Conservation (phyloP, 2,113 vertebrate species). For the Nanorana parkeri region DNA sequence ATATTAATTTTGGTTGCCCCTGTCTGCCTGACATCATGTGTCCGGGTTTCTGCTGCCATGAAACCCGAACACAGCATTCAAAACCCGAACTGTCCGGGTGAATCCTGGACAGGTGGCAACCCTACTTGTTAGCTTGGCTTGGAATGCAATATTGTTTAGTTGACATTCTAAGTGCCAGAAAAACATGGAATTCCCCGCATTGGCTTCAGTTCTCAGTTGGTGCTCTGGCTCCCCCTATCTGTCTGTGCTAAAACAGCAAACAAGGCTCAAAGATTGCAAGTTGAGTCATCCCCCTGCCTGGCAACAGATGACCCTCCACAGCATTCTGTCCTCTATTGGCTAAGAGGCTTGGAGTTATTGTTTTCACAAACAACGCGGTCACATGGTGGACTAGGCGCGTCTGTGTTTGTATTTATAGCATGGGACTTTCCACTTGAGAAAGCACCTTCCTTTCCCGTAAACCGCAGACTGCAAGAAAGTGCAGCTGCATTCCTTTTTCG, state of each 20-base stretch:
- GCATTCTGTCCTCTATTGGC: background rate
- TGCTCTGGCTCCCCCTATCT: background rate
- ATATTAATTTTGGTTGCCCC: too few species aligned
- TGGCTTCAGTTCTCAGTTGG: background rate
- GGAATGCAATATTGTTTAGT: background rate
- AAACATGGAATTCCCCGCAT: too few species aligned
- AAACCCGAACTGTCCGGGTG: too few species aligned
- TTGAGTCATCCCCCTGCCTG: background rate
- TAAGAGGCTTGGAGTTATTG: background rate
- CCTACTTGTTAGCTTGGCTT: background rate
- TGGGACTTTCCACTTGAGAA: constrained; percentile 15
- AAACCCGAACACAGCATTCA: too few species aligned
- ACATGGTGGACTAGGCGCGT: background rate
- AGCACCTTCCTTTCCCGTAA: constrained; percentile 15
- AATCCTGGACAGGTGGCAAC: too few species aligned
- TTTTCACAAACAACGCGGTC: background rate
- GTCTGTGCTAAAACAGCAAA: background rate
- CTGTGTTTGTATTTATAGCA: background rate
- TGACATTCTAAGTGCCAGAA: background rate
- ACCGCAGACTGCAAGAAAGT: constrained; percentile 10
- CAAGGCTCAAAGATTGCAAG: background rate
- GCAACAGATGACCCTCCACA: background rate
- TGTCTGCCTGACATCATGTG: too few species aligned
- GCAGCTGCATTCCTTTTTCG: background rate
- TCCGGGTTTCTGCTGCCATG: too few species aligned